Evolutionary conservation across 2,113 vertebrate genomes (phyloP), one percentile per base, ranked within the genome.

Genomic region (Gadus macrocephalus): DNA sequence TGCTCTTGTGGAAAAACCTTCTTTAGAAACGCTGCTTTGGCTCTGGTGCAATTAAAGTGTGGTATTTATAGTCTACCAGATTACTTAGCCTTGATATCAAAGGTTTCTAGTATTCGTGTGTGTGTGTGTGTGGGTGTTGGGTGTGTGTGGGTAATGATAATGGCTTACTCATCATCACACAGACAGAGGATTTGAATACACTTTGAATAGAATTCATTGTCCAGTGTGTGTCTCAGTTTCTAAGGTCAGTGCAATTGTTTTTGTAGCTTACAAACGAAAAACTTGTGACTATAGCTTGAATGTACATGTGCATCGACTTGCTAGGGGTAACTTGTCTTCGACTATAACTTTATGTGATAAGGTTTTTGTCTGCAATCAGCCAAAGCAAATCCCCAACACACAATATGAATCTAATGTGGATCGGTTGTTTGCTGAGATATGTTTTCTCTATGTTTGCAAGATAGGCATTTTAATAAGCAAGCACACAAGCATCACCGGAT

Each of bases 51-150:
- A 77, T 79, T 19, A 83, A 83, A 79, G 73, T 70, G 73, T 73
- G 74, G 77, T 87, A 86, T 86, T 86, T 87, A 83, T 85, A 90
- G 78, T 70, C 4, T 38, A 15, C 76, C 75, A 65, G 72, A 66
- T 71, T 64, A 69, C 78, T 15, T 15, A 62, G 59, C 63, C 5
- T 69, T 75, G 72, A 82, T 82, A 82, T 80, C 81, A 81, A 70
- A 67, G 64, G 28, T 61, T 2, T 61, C 9, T 75, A 71, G 53
- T 59, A 35, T 74, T 69, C 15, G 49, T 66, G 15, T 62, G 53
- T 66, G 68, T 62, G 6, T 49, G 11, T 66, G 1, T 42, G 62
- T 35, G 9, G 15, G 14, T 63, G 25, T 25, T 19, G 25, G 2
- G 25, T 25, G 25, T 25, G 25, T 25, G 25, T 25, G 4, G 35